Percentiles rank a stretch among this genome's conserved stretches.
These are phyloP conservation scores for Falco rusticolus DNA, from an alignment of 2,797 vertebrate species.

Conservation along the genomic window DNA sequence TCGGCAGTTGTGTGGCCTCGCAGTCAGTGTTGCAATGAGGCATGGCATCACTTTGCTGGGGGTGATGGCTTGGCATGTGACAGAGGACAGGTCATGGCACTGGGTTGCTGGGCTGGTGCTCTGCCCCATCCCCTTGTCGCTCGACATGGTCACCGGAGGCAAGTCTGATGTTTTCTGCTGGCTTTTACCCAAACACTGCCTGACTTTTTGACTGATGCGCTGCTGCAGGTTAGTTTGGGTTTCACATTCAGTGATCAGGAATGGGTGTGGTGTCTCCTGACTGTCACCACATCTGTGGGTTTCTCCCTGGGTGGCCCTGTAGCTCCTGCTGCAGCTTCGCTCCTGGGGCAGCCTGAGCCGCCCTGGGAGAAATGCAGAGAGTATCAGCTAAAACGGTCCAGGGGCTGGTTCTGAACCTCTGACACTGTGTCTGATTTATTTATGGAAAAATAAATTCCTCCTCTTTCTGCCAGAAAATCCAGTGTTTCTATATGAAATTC, in stretches of 20 bases:
- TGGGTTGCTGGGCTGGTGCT: background rate
- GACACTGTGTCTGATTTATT: background rate
- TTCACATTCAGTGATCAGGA: background rate
- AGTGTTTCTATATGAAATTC: background rate
- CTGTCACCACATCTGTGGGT: background rate
- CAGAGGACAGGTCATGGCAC: background rate
- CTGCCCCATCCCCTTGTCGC: background rate
- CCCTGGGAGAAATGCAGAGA: background rate
- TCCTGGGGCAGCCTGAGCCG: background rate
- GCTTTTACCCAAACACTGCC: background rate
- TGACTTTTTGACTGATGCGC: rapidly evolving
- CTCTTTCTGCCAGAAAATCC: background rate
- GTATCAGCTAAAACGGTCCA: background rate
- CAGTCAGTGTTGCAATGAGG: background rate
- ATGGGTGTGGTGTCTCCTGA: background rate
- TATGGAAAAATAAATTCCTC: background rate
- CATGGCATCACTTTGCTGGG: background rate
- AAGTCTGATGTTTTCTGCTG: background rate
- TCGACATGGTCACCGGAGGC: no score
- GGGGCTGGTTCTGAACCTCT: background rate
- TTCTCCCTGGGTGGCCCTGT: background rate
- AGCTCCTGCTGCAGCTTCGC: background rate
- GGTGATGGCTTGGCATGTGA: background rate
- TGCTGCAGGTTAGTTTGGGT: background rate
- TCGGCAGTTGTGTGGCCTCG: background rate